phyloP scores from a whole-genome alignment of 2,888 invertebrate genomes.

The Cactoblastis cactorum region DNA sequence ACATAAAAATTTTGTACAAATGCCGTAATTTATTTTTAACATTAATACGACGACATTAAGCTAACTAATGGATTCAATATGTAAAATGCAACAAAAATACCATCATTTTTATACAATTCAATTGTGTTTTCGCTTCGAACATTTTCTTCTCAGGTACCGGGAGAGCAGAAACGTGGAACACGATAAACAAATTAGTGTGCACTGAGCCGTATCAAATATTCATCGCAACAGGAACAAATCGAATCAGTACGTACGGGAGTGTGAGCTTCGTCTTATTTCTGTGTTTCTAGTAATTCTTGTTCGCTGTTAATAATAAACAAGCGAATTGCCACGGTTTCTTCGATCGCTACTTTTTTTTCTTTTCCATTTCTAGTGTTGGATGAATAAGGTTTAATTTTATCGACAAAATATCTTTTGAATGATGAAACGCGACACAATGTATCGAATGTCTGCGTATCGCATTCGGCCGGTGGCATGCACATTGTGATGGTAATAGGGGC shows the following conservation, averaged over 20 bases:
- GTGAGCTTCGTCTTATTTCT: conserved; percentile 64
- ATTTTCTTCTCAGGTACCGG: conserved; percentile 40
- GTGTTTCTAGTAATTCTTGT: conserved; percentile 41
- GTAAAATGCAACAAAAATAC: neutral
- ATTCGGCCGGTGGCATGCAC: conserved; percentile 68
- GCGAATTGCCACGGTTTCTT: conserved; percentile 34
- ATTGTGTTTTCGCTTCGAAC: conserved; percentile 40
- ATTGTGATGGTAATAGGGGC: conserved; percentile 79
- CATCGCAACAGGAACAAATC: conserved; percentile 76
- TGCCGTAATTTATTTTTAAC: neutral
- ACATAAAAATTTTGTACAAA: conserved; percentile 9
- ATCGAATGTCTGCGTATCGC: conserved; percentile 56
- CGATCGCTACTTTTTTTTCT: conserved; percentile 20
- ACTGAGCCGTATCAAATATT: conserved; percentile 78
- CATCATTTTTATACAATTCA: conserved; percentile 29
- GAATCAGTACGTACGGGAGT: conserved; percentile 64
- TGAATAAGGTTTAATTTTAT: conserved; percentile 7
- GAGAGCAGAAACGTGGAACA: conserved; percentile 56
- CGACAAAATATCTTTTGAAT: conserved; percentile 20
- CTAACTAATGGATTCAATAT: neutral
- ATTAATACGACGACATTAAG: neutral
- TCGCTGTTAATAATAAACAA: conserved; percentile 53
- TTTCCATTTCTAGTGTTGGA: conserved; percentile 9
- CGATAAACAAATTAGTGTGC: conserved; percentile 79
- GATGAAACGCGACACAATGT: conserved; percentile 26